phyloP scores from a whole-genome alignment of 2,113 vertebrate species.

The Pelecanoides urinatrix region DNA sequence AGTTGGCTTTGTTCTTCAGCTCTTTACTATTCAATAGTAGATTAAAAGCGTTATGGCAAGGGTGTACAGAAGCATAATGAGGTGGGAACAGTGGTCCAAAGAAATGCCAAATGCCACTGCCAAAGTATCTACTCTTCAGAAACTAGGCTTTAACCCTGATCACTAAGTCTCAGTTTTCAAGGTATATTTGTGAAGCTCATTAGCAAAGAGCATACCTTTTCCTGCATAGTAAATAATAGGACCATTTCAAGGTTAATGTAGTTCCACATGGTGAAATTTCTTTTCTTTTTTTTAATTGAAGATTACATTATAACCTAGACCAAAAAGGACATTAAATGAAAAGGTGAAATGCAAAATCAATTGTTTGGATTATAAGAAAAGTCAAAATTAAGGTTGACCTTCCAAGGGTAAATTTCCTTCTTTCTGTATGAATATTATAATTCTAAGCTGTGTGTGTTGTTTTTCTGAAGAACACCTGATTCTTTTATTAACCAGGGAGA shows the following conservation, averaged over 20 bases:
- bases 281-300: background rate
- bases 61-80: background rate
- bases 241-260: background rate
- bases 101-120: background rate
- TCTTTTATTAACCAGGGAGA: background rate
- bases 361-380: background rate
- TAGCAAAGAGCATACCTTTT: background rate
- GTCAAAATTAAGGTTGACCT: background rate
- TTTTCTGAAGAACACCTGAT: background rate
- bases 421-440: background rate
- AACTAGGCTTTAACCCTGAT: background rate
- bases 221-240: background rate
- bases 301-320: background rate
- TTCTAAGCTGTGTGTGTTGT: background rate
- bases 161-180: background rate
- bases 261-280: background rate
- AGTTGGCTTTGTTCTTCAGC: background rate
- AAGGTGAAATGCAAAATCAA: background rate
- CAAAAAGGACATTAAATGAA: background rate
- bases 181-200: background rate
- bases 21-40: background rate
- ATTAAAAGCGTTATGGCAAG: background rate
- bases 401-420: background rate
- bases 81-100: background rate
- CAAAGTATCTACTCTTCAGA: background rate